phyloP scores from a whole-genome alignment of 2,888 invertebrate species.

The Monochamus alternatus region DNA sequence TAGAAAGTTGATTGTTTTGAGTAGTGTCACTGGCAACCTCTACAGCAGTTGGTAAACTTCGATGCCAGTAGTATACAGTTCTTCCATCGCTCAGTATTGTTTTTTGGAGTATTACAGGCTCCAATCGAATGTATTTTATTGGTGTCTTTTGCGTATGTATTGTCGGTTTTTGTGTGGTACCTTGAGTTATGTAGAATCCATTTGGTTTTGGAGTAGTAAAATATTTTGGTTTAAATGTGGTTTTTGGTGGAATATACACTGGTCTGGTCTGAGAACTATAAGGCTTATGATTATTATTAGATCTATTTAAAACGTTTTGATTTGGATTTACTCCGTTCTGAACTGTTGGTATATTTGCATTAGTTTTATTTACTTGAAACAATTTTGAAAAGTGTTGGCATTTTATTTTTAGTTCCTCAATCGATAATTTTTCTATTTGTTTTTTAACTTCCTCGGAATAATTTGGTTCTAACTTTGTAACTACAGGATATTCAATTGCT shows the following conservation, averaged over 20 bases:
- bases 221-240: constrained; percentile 39
- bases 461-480: constrained; percentile 52
- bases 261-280: constrained; percentile 35
- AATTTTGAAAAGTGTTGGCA: constrained; percentile 62
- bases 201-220: constrained; percentile 49
- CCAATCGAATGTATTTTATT: constrained; percentile 66
- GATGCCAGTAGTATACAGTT: constrained; percentile 67
- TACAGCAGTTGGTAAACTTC: constrained; percentile 62
- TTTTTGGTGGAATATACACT: constrained; percentile 45
- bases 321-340: background rate
- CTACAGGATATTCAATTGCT: constrained; percentile 51
- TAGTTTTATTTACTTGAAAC: constrained; percentile 46
- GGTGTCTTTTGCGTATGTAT: constrained; percentile 46
- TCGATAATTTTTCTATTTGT: constrained; percentile 46
- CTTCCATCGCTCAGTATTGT: constrained; percentile 66
- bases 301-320: background rate
- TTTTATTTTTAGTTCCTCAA: constrained; percentile 62
- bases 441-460: constrained; percentile 48
- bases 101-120: constrained; percentile 68
- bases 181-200: constrained; percentile 61
- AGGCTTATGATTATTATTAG: constrained; percentile 24
- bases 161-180: constrained; percentile 44
- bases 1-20: constrained; percentile 12
- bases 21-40: constrained; percentile 38
- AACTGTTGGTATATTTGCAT: background rate